phyloP scores from a whole-genome alignment of 1,140 invertebrate species.

The Hestina assimilis region DNA sequence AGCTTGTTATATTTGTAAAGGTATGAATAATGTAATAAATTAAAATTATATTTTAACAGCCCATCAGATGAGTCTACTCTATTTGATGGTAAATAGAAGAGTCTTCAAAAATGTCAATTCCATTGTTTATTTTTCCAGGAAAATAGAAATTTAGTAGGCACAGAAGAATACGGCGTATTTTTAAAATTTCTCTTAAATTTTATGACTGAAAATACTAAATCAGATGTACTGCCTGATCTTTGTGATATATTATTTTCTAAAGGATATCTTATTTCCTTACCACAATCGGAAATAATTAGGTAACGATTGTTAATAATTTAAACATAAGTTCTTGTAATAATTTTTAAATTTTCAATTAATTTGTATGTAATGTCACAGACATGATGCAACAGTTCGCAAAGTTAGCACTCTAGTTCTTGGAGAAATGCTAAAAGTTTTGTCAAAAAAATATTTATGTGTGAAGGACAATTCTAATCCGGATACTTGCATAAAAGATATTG shows the following conservation, averaged over 20 bases:
- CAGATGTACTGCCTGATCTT: constrained; percentile 39
- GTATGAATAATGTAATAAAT: constrained; percentile 41
- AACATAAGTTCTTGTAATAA: background rate
- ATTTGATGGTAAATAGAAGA: too few relatives aligned
- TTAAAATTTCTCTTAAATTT: constrained; percentile 53
- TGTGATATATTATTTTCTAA: constrained; percentile 57
- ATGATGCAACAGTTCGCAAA: constrained; percentile 52
- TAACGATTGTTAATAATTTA: constrained; percentile 17
- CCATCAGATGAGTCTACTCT: too few relatives aligned
- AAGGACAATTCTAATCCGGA: constrained; percentile 28
- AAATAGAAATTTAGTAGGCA: constrained; percentile 44
- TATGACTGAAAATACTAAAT: constrained; percentile 36
- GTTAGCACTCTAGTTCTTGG: constrained; percentile 56
- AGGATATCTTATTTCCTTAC: constrained; percentile 53
- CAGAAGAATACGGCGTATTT: constrained; percentile 58
- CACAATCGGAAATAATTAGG: constrained; percentile 55
- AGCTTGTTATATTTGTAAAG: constrained; percentile 57
- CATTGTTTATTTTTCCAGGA: constrained; percentile 35
- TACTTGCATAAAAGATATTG: constrained; percentile 47
- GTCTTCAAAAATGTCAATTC: background rate
- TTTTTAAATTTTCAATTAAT: background rate
- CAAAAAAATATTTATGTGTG: constrained; percentile 52
- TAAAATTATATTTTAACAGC: too few relatives aligned
- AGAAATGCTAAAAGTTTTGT: constrained; percentile 56
- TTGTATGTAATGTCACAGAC: constrained; percentile 34